These are phyloP conservation scores for Drosophila diplacantha DNA, from an alignment of 2,888 invertebrate species.

Conservation along the genomic window DNA sequence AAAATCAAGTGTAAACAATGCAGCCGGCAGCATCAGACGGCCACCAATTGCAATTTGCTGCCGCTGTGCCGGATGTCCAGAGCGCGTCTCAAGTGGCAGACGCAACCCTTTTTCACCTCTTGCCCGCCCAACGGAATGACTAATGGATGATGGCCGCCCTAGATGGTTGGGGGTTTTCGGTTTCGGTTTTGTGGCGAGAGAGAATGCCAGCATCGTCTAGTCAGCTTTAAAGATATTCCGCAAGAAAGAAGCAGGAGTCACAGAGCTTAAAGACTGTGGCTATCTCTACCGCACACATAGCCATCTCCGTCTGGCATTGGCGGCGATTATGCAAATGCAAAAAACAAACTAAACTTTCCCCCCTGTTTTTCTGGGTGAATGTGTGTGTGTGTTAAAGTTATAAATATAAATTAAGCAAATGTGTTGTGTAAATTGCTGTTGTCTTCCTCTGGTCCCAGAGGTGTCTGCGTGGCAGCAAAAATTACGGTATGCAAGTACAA, in stretches of 20 bases:
- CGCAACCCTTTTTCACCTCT: slow-evolving; percentile 32
- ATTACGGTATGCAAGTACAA: slow-evolving; percentile 59
- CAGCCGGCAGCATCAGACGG: slow-evolving; percentile 32
- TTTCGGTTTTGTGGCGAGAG: slow-evolving; percentile 23
- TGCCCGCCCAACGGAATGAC: slow-evolving; percentile 20
- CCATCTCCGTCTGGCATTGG: slow-evolving; percentile 1
- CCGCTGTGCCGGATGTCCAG: slow-evolving; percentile 35
- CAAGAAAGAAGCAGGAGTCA: not conserved
- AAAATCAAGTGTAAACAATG: slow-evolving; percentile 32
- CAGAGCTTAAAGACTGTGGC: slow-evolving; percentile 9
- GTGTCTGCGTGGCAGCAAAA: slow-evolving; percentile 56
- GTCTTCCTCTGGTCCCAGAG: slow-evolving; percentile 37
- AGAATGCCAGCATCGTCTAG: slow-evolving; percentile 17
- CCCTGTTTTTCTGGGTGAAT: no score
- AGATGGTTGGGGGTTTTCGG: slow-evolving; percentile 25
- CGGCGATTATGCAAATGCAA: slow-evolving; percentile 65
- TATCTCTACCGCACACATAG: not conserved
- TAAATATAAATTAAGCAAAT: slow-evolving; percentile 73
- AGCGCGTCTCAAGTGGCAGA: slow-evolving; percentile 46
- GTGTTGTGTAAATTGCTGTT: slow-evolving; percentile 68
- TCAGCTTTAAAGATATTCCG: slow-evolving; percentile 21
- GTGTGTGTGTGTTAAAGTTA: slow-evolving; percentile 49
- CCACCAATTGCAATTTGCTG: slow-evolving; percentile 42
- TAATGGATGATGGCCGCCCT: slow-evolving; percentile 32
- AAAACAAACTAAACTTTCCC: slow-evolving; percentile 28